A percentile compares a stretch with the other conserved stretches of the same genome.
These are phyloP conservation scores for Strigamia transsilvanica DNA, from an alignment of 2,888 invertebrate genomes.

Conservation along the genomic window DNA sequence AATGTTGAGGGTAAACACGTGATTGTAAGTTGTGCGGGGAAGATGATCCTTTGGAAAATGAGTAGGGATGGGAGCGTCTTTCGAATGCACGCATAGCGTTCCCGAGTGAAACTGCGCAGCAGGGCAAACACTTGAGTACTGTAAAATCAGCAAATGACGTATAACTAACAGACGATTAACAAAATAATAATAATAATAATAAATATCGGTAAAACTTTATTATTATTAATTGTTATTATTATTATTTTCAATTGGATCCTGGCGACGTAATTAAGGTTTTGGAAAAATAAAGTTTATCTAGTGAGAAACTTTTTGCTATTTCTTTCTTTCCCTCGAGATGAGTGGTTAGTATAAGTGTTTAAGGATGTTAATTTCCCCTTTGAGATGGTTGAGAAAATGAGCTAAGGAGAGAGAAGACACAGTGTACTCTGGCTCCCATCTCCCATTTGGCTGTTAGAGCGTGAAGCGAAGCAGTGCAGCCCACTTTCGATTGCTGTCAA, in stretches of 20 bases:
- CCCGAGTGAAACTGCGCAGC: conserved; percentile 25
- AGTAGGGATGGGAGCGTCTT: conserved; percentile 6
- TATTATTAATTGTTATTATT: background rate
- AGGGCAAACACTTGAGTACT: conserved; percentile 16
- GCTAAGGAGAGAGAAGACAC: conserved; percentile 27
- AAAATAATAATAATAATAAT: background rate
- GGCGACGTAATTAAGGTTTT: background rate
- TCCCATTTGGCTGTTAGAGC: conserved; percentile 41
- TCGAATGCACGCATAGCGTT: background rate
- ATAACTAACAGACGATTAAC: background rate
- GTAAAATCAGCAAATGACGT: conserved; percentile 16
- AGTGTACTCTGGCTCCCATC: conserved; percentile 34
- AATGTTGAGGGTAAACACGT: conserved; percentile 32
- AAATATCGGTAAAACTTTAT: background rate
- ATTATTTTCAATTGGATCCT: background rate
- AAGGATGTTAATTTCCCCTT: conserved; percentile 42
- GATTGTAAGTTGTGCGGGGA: conserved; percentile 38
- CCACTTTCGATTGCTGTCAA: conserved; percentile 42
- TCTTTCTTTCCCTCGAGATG: conserved; percentile 35
- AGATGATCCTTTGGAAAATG: conserved; percentile 28
- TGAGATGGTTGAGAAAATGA: conserved; percentile 42
- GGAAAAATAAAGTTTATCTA: conserved; percentile 43
- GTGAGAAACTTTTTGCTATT: conserved; percentile 40
- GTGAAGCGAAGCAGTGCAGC: conserved; percentile 41
- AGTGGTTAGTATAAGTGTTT: conserved; percentile 43